Evolutionary conservation across 2,888 invertebrate genomes (phyloP).

Genomic region (Leptogaster cylindrica): DNA sequence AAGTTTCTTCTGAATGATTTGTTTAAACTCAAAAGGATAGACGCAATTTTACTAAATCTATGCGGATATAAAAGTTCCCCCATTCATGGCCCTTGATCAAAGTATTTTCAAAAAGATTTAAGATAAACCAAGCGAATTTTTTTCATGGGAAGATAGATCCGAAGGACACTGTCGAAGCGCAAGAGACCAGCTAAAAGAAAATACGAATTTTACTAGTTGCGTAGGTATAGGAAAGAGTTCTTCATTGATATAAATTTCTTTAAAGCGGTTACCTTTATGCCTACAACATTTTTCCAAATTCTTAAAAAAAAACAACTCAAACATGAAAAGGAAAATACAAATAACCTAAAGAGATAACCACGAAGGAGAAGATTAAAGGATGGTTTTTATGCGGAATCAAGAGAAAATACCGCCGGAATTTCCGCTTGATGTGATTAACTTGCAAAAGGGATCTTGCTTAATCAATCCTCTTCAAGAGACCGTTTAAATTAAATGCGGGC

Average conservation of each 20-base stretch:
- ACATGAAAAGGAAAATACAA: background rate
- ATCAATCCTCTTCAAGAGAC: constrained; percentile 9
- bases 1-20: too few relatives aligned
- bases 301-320: background rate
- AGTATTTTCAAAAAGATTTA: background rate
- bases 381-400: constrained; percentile 15
- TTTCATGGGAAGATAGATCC: background rate
- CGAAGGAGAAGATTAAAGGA: constrained; percentile 38
- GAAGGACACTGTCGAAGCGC: background rate
- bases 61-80: background rate
- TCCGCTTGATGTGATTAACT: constrained; percentile 40
- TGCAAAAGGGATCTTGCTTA: constrained; percentile 24
- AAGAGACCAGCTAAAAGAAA: background rate
- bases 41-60: too few relatives aligned
- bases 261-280: background rate
- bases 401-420: constrained; percentile 10
- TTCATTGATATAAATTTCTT: background rate
- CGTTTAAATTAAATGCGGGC: background rate
- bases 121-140: background rate
- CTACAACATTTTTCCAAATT: background rate
- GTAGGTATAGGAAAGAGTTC: background rate
- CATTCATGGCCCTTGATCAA: background rate
- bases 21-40: too few relatives aligned
- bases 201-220: background rate
- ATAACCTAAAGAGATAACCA: constrained; percentile 2